Evolutionary conservation across 2,797 vertebrate genomes (phyloP).

Genomic region (Notamacropus eugenii): DNA sequence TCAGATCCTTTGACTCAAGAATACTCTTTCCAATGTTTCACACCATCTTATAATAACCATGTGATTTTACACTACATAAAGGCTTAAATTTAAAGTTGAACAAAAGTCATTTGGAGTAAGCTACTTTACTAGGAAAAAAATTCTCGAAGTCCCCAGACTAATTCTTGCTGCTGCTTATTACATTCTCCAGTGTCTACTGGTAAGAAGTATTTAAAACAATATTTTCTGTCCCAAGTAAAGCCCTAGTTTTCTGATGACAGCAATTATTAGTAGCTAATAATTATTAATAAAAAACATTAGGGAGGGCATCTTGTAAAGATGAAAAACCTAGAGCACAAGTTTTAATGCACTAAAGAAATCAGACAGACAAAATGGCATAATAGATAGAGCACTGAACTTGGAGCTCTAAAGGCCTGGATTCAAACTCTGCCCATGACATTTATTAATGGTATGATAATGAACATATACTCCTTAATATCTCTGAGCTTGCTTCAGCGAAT

Average conservation of each 20-base stretch:
- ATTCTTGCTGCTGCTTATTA: neutral
- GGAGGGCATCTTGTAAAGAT: neutral
- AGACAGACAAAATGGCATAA: neutral
- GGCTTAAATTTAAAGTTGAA: neutral
- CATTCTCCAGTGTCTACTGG: neutral
- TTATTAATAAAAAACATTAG: neutral
- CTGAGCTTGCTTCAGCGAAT: neutral
- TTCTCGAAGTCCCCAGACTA: neutral
- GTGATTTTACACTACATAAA: neutral
- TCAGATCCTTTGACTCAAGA: neutral
- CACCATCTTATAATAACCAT: neutral
- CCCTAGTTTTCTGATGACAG: neutral
- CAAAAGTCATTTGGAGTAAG: neutral
- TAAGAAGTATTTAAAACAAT: neutral
- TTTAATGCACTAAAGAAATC: neutral
- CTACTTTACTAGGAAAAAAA: neutral
- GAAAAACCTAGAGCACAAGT: neutral
- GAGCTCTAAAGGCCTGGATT: neutral
- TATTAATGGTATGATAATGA: neutral
- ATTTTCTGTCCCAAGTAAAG: neutral
- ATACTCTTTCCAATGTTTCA: neutral
- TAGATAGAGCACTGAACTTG: neutral
- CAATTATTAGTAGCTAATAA: neutral
- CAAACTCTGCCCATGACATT: neutral
- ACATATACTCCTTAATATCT: too few species aligned